These are phyloP conservation scores for Sesia bembeciformis DNA, from an alignment of 2,888 invertebrate species.

Conservation along the genomic window DNA sequence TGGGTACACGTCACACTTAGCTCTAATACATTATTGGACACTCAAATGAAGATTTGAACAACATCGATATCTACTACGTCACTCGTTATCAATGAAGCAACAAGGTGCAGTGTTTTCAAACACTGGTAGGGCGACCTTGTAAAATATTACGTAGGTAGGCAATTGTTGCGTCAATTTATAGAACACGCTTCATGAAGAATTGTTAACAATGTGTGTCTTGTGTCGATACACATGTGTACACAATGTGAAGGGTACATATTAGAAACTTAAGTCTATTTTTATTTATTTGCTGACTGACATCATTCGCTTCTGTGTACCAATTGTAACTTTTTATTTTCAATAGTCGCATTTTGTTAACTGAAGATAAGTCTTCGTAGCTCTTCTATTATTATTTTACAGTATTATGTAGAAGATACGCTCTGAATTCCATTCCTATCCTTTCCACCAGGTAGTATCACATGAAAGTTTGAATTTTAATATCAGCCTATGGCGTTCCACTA, in stretches of 20 bases:
- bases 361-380: too few species aligned
- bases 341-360: too few species aligned
- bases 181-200: constrained; percentile 19
- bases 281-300: not conserved
- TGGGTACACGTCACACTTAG: not conserved
- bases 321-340: too few species aligned
- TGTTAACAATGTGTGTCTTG: constrained; percentile 1
- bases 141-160: not conserved
- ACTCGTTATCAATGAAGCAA: not conserved
- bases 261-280: not conserved
- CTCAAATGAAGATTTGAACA: not conserved
- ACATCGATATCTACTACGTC: not conserved
- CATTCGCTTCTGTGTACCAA: not conserved
- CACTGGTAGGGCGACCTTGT: not conserved
- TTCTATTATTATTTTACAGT: too few species aligned
- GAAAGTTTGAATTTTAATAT: too few species aligned
- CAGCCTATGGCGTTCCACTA: too few species aligned
- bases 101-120: not conserved
- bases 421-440: too few species aligned
- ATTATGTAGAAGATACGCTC: too few species aligned
- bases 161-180: not conserved
- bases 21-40: not conserved
- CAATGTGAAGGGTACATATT: not conserved
- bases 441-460: too few species aligned
- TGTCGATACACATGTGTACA: not conserved